Evolutionary conservation across 2,113 vertebrate genomes (phyloP).

Genomic region (Pterocles gutturalis): DNA sequence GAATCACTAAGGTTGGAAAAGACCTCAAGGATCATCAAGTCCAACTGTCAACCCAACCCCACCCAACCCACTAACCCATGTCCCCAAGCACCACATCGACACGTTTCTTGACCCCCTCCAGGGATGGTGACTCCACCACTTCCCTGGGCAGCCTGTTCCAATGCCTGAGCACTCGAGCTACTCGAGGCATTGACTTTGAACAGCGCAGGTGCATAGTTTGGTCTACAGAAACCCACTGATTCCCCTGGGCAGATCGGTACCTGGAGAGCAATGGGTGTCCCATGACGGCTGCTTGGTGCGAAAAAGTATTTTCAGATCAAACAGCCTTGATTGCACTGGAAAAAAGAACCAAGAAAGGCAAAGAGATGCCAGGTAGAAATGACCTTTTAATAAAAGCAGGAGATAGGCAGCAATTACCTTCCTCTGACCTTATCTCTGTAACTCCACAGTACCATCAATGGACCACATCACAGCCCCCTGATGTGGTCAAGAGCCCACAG

Average conservation of each 20-base stretch:
- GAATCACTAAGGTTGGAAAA: no score
- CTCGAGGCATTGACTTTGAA: neutral
- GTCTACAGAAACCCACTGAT: neutral
- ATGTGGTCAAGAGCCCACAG: neutral
- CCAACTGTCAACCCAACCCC: no score
- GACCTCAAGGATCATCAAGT: no score
- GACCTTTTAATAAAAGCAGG: neutral
- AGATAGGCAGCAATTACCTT: neutral
- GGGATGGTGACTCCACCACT: no score
- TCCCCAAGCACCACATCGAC: no score
- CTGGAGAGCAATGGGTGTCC: accelerated
- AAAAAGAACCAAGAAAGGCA: neutral
- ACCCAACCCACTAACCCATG: no score
- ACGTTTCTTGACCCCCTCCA: no score
- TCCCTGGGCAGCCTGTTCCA: no score
- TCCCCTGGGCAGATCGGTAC: neutral
- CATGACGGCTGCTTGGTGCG: neutral
- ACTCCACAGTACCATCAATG: neutral
- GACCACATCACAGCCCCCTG: neutral
- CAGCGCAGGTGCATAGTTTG: no score
- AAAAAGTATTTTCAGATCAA: neutral
- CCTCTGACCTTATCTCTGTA: neutral
- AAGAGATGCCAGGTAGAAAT: neutral
- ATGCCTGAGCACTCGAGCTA: neutral
- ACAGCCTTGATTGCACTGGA: neutral